Evolutionary conservation across 1,140 invertebrate species (phyloP).

Genomic region (Sitobion miscanthi): DNA sequence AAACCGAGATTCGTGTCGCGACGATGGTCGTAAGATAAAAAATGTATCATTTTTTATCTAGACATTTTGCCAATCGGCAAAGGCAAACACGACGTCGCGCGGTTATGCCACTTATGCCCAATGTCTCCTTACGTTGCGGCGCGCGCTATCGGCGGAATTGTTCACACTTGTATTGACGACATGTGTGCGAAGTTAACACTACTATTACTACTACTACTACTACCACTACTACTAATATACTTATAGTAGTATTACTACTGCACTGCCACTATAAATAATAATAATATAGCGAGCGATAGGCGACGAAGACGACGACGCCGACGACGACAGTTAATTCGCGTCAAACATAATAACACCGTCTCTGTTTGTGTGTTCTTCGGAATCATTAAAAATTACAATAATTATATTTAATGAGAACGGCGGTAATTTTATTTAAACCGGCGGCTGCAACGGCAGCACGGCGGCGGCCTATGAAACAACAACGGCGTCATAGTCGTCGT

Average conservation of each 20-base stretch:
- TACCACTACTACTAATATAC: not conserved
- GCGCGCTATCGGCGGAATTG: not conserved
- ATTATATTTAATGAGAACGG: conserved; percentile 22
- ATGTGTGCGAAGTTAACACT: not conserved
- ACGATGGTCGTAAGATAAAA: not conserved
- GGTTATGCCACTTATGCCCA: not conserved
- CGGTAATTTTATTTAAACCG: conserved; percentile 31
- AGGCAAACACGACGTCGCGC: not conserved
- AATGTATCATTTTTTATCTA: not conserved
- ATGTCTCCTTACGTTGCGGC: not conserved
- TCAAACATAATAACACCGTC: not conserved
- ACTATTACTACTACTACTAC: not conserved
- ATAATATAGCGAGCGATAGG: not conserved
- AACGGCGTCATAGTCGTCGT: not conserved
- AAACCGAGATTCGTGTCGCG: not conserved
- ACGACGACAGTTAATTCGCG: conserved; percentile 21
- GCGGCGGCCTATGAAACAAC: not conserved
- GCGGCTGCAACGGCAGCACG: not conserved
- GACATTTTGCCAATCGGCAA: not conserved
- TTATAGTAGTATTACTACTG: not conserved
- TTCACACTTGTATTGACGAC: conserved; percentile 10
- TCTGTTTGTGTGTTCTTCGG: not conserved
- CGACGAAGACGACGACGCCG: not conserved
- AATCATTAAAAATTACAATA: conserved; percentile 36
- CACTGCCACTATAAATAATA: not conserved